Base-by-base conservation (phyloP, 2,113 vertebrate genomes). In the Bujurquina vittata region DNA sequence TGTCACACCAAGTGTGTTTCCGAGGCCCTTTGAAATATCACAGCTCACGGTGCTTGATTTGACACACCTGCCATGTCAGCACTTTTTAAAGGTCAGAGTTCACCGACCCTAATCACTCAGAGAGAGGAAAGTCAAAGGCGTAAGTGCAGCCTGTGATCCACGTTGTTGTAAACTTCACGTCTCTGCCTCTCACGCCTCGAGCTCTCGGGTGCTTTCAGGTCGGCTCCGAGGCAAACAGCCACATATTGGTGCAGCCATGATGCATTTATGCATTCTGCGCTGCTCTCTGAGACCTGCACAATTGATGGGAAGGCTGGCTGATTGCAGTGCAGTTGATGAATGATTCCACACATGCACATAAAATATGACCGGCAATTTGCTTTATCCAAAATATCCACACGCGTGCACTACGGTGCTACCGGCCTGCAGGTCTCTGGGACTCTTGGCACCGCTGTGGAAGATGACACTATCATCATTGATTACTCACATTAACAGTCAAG, bases 271-370 rank as follows among this genome's bases (percentile, higher is more conserved):
- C 75, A 84, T 85, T 81, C 85, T 79, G 73, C 63, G 7, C 61
- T 60, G 56, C 56, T 72, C 76, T 43, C 61, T 62, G 73, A 79
- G 85, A 84, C 77, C 81, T 84, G 86, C 58, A 83, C 63, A 75
- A 86, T 78, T 87, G 88, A 94, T 91, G 88, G 62, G 58, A n/a
- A 61, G 18, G 54, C 54, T 17, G 84, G 79, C 75, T 87, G 87
- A 88, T 90, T 86, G 87, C 72, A 43, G 54, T 12, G 37, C 74
- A 56, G 74, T 78, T 94, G 92, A 95, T 92, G 55, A 90, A 94
- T 91, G 91, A 90, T 84, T 93, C 84, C 61, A 75, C 86, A 77
- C 75, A 84, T 78, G 83, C 88, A 84, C 84, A 85, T 87, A 91
- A 92, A 91, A 92, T 86, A 89, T 90, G 81, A 80, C 46, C 69